Evolutionary conservation across 2,888 invertebrate genomes (phyloP).

Genomic region (Drosophila subquinaria): DNA sequence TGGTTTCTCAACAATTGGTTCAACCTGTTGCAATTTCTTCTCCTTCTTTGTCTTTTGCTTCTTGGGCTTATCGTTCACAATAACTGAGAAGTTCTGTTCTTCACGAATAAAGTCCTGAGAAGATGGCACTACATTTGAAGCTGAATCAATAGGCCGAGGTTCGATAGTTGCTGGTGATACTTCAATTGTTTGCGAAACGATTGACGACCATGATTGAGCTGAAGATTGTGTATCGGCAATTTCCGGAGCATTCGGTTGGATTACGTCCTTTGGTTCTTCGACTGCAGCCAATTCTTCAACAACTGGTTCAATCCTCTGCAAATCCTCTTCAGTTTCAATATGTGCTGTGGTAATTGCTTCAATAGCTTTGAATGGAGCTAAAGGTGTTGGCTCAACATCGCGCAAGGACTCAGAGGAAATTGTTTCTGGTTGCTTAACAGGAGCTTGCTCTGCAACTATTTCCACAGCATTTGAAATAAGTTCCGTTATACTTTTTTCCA

Average conservation of each 20-base stretch:
- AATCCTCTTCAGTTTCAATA: conserved; percentile 37
- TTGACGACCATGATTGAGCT: conserved; percentile 52
- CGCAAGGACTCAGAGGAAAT: not conserved
- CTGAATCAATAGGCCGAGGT: too few relatives aligned
- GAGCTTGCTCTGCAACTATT: conserved; percentile 5
- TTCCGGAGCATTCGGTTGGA: not conserved
- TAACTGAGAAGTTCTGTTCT: too few relatives aligned
- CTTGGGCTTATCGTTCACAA: conserved; percentile 2
- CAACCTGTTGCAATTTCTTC: conserved; percentile 1
- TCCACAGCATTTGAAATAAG: conserved; percentile 18
- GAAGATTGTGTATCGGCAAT: not conserved
- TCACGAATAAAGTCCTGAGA: too few relatives aligned
- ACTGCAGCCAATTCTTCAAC: not conserved
- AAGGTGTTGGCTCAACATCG: not conserved
- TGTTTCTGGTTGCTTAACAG: not conserved
- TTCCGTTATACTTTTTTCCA: conserved; percentile 4
- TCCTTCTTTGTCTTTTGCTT: conserved; percentile 14
- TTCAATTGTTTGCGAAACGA: conserved; percentile 31
- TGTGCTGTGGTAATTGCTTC: not conserved
- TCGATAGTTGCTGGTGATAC: too few relatives aligned
- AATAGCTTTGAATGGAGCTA: conserved; percentile 2
- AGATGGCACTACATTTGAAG: too few relatives aligned
- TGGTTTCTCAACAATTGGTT: not conserved
- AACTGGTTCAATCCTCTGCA: not conserved
- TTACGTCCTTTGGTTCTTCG: not conserved